These are phyloP conservation scores for Brachyrhaphis roseni DNA, from an alignment of 2,797 vertebrate genomes.

Conservation along the genomic window DNA sequence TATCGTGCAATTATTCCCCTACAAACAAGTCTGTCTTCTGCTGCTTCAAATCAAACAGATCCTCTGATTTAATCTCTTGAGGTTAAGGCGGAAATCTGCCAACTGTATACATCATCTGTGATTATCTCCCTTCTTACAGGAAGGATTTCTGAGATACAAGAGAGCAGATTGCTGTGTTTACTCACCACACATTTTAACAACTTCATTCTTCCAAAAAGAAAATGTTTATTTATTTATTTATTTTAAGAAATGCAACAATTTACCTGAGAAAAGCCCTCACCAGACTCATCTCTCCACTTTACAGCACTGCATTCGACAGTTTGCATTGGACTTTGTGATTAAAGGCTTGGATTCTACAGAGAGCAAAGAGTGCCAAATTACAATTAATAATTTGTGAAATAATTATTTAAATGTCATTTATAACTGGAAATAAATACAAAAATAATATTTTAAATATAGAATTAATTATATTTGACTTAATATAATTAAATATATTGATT, in stretches of 20 bases:
- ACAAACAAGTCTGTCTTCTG: conserved; percentile 42
- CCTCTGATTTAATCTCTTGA: conserved; percentile 25
- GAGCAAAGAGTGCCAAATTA: too few species aligned
- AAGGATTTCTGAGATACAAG: not conserved
- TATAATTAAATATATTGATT: too few species aligned
- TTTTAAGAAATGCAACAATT: conserved; percentile 5
- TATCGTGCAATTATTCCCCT: conserved; percentile 24
- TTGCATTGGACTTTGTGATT: not conserved
- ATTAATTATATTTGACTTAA: too few species aligned
- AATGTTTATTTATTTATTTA: not conserved
- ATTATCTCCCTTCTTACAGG: conserved; percentile 6
- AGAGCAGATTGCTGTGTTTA: conserved; percentile 27
- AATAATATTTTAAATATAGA: too few species aligned
- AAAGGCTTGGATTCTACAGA: not conserved
- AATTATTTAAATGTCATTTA: too few species aligned
- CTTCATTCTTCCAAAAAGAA: conserved; percentile 8
- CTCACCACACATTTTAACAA: conserved; percentile 1
- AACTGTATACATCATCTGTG: conserved; percentile 31
- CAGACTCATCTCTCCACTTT: not conserved
- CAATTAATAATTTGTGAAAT: too few species aligned
- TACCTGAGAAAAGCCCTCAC: not conserved
- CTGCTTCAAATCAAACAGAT: conserved; percentile 13
- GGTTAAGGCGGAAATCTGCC: conserved; percentile 20
- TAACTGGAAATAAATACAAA: too few species aligned
- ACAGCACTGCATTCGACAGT: not conserved